Evolutionary conservation across 2,113 vertebrate genomes (phyloP), one percentile per base, ranked within the genome.

Genomic region (Monopterus albus): DNA sequence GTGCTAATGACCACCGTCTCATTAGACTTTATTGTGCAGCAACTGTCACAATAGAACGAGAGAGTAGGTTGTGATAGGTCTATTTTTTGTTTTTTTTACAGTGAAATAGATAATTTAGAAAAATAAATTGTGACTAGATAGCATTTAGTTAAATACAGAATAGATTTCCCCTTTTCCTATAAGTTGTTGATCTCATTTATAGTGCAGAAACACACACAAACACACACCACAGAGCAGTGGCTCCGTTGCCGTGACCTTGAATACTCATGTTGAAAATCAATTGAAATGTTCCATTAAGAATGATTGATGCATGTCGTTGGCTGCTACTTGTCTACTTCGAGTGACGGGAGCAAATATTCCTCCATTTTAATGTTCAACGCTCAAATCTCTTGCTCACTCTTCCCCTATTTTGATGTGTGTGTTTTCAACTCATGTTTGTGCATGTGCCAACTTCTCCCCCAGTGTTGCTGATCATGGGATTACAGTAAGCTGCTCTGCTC

Each of bases 301-400:
- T 87, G 90, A 92, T 88, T 91, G 89, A 92, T 87, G 83, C 80
- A 87, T 75, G 87, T 79, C 83, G 74, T 75, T 86, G 82, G 70
- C 65, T 69, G 75, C 69, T 75, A 17, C 81, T 72, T 57, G 58
- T 77, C 81, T 46, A 35, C 80, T 80, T 72, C 55, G 71, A 79
- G 83, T 72, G 78, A 70, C 58, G 75, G 74, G 62, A 77, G 77
- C 72, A 84, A 86, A 82, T 84, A 81, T 83, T 78, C 61, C 50
- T 74, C 55, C 46, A 50, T 66, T 83, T 86, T 77, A 88, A 87
- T 83, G 86, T 62, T 73, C 80, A 77, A 58, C 68, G 46, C 62
- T 82, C 52, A 53, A 58, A 74, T 36, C 45, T 72, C 33, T 77
- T 56, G 33, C 21, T 60, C 38, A 29, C 31, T 26, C 66, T 71